Conservation (phyloP, 2,888 invertebrate species). For the Mamestra brassicae region DNA sequence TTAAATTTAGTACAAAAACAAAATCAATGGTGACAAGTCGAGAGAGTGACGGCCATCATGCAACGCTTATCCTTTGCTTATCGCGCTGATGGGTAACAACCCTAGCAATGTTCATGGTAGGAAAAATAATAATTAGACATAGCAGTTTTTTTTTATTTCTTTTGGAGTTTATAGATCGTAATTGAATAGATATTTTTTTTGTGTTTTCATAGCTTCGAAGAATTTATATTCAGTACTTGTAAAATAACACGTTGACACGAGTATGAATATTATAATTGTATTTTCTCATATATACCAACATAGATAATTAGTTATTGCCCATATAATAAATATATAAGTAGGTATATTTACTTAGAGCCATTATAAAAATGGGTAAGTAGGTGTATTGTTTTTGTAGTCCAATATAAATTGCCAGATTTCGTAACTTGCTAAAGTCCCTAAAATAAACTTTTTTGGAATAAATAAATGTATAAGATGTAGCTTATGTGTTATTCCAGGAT, state of each 20-base stretch:
- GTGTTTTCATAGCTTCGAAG: background rate
- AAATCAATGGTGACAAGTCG: background rate
- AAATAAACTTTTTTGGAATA: background rate
- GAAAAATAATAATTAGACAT: conserved; percentile 18
- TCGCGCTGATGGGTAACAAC: background rate
- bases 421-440: background rate
- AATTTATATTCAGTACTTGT: background rate
- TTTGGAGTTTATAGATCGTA: background rate
- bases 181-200: background rate
- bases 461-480: no score
- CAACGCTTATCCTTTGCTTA: background rate
- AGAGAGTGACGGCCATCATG: background rate
- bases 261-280: no score
- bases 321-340: no score
- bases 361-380: no score
- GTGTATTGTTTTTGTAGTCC: no score
- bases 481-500: no score
- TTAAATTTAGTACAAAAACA: no score
- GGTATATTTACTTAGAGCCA: no score
- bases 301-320: background rate
- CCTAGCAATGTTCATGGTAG: background rate
- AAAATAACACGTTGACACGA: no score
- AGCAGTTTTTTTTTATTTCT: conserved; percentile 4
- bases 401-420: background rate
- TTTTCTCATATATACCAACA: background rate